Evolutionary conservation across 2,797 vertebrate species (phyloP).

Genomic region (Pyrocephalus nanus): DNA sequence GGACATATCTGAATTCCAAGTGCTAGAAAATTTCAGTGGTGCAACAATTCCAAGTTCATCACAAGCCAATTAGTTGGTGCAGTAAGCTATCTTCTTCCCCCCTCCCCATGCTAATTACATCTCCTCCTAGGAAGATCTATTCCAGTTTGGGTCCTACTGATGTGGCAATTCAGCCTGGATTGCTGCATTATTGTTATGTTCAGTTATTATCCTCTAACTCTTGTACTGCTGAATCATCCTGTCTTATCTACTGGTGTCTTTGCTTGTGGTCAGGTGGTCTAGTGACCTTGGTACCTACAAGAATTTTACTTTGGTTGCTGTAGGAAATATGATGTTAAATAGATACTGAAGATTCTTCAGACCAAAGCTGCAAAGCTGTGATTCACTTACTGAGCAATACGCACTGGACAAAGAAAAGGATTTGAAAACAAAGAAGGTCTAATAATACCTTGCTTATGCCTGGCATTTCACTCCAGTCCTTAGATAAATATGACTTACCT

Average conservation of each 20-base stretch:
- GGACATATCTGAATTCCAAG: neutral
- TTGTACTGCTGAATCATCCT: slow-evolving; percentile 50
- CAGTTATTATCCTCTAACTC: neutral
- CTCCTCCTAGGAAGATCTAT: neutral
- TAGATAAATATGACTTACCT: slow-evolving; percentile 22
- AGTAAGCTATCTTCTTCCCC: neutral
- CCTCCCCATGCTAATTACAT: neutral
- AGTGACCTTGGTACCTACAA: neutral
- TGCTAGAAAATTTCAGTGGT: neutral
- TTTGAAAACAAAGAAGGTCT: neutral
- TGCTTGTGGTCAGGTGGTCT: neutral
- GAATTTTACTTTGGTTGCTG: neutral
- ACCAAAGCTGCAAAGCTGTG: neutral
- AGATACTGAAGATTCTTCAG: neutral
- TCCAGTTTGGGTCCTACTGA: neutral
- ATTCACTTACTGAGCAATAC: neutral
- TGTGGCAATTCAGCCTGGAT: neutral
- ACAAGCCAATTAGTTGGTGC: neutral
- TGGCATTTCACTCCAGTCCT: neutral
- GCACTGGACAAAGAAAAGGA: neutral
- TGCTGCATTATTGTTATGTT: neutral
- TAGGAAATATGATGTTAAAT: neutral
- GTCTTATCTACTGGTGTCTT: neutral
- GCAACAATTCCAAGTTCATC: neutral
- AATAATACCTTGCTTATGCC: neutral